Base-by-base conservation (phyloP, 2,888 invertebrate genomes). In the Entomobrya proxima region DNA sequence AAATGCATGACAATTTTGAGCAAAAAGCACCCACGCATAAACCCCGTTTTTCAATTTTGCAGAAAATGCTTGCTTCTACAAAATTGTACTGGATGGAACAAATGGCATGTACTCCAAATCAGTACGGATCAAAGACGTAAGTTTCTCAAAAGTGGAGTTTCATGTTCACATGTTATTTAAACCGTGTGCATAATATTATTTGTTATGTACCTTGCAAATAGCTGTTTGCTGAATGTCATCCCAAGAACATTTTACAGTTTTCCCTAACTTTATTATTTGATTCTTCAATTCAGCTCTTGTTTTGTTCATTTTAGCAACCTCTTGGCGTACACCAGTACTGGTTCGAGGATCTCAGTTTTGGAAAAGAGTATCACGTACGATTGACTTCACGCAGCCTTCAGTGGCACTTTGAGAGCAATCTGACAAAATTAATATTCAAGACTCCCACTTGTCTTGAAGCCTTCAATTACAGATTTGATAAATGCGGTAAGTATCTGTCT, bases 51-150 rank as follows among this genome's bases (percentile, higher is more conserved):
- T 50, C 50, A 50, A 58, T 61, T 58, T 82, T 86, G 3, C 80
- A 90, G 90, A 89, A 67, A 86, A 86, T 47, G 67, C 89, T 9
- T 90, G 90, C 61, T 89, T 86, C 47, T 90, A 89, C 87, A 89
- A 89, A 77, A 80, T 89, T 40, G 74, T 88, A 5, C 58, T 89
- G 72, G 86, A 86, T 32, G 80, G 61, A 30, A 75, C 58, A 32
- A 84, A 44, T 58, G 74, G 67, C n/a, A 75, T 15, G 67, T 87
- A 86, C 44, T 75, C 64, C 40, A 85, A 76, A 79, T 37, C 47
- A 27, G 47, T 76, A n/a, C 76, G 67, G 30, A 84, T 64, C 15
- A 86, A 82, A 72, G 78, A 81, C 47, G 80, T 81, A 58, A 81
- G 80, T 58, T 5, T 30, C 13, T 55, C 6, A 32, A 7, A 40